Conservation (phyloP, 2,888 invertebrate species). For the Drosophila algonquin region DNA sequence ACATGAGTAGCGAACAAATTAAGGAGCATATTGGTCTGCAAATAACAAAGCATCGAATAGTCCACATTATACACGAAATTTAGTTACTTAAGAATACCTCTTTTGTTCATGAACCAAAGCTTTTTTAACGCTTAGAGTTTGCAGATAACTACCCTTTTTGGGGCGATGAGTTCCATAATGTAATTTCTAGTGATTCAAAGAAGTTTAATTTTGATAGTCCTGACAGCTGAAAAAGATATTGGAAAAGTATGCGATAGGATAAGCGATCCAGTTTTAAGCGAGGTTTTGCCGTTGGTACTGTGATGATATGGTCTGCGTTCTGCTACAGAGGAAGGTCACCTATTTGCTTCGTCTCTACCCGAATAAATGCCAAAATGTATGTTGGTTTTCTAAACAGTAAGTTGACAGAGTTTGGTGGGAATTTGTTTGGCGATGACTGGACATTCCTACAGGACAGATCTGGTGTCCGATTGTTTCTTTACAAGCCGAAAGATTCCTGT, state of each 20-base stretch:
- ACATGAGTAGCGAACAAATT: neutral
- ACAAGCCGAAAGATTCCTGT: conserved; percentile 20
- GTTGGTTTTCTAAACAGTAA: conserved; percentile 9
- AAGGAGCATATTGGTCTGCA: no score
- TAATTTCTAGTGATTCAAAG: conserved; percentile 1
- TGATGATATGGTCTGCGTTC: conserved; percentile 22
- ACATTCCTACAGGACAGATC: conserved; percentile 33
- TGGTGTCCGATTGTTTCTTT: conserved; percentile 13
- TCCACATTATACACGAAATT: no score
- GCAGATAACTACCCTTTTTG: neutral
- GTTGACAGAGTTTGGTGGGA: conserved; percentile 14
- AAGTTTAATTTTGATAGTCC: conserved; percentile 21
- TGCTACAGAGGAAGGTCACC: conserved; percentile 15
- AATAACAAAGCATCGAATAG: no score
- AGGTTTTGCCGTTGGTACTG: conserved; percentile 26
- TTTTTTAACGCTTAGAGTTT: no score
- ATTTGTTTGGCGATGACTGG: conserved; percentile 18
- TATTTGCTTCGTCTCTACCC: conserved; percentile 11
- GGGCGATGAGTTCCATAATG: neutral
- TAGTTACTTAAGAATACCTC: no score
- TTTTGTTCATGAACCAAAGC: no score
- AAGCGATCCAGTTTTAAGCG: conserved; percentile 19
- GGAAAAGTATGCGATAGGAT: conserved; percentile 12
- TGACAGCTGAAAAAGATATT: conserved; percentile 10
- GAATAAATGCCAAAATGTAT: conserved; percentile 16